These are phyloP conservation scores for Silvanus unidentatus DNA, from an alignment of 2,888 invertebrate species.

Conservation along the genomic window DNA sequence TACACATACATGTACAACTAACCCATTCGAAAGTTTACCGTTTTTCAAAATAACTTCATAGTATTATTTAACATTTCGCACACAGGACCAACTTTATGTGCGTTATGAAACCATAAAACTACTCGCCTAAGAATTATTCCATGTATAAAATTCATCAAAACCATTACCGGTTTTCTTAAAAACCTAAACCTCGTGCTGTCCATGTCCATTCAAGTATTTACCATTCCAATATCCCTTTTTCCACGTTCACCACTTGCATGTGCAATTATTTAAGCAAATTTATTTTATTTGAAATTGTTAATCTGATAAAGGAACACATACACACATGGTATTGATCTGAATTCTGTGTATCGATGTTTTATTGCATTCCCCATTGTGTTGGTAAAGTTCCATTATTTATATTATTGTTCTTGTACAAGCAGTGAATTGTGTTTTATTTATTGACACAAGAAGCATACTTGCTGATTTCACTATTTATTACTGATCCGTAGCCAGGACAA, in stretches of 20 bases:
- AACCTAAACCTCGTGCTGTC: slow-evolving; percentile 33
- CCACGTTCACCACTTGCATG: slow-evolving; percentile 16
- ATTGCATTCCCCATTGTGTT: slow-evolving; percentile 38
- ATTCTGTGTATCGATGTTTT: slow-evolving; percentile 42
- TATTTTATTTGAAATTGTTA: slow-evolving; percentile 41
- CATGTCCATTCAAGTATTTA: slow-evolving; percentile 31
- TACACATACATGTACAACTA: too few species aligned
- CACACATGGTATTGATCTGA: slow-evolving; percentile 43
- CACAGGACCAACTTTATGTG: too few species aligned
- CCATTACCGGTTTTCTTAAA: slow-evolving; percentile 42
- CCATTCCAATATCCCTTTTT: not conserved
- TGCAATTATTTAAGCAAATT: slow-evolving; percentile 33
- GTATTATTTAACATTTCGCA: too few species aligned
- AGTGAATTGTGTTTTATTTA: too few species aligned
- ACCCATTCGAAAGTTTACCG: too few species aligned
- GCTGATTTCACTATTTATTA: too few species aligned
- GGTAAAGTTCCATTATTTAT: slow-evolving; percentile 39
- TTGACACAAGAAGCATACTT: too few species aligned
- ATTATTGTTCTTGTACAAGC: slow-evolving; percentile 16
- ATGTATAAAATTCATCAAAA: slow-evolving; percentile 45
- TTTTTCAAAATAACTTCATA: too few species aligned
- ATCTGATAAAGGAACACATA: slow-evolving; percentile 45
- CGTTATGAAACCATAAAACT: too few species aligned
- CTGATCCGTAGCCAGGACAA: too few species aligned
- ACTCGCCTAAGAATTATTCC: slow-evolving; percentile 29